These are phyloP conservation scores for Xenops minutus DNA, from an alignment of 2,797 vertebrate species.

Conservation along the genomic window DNA sequence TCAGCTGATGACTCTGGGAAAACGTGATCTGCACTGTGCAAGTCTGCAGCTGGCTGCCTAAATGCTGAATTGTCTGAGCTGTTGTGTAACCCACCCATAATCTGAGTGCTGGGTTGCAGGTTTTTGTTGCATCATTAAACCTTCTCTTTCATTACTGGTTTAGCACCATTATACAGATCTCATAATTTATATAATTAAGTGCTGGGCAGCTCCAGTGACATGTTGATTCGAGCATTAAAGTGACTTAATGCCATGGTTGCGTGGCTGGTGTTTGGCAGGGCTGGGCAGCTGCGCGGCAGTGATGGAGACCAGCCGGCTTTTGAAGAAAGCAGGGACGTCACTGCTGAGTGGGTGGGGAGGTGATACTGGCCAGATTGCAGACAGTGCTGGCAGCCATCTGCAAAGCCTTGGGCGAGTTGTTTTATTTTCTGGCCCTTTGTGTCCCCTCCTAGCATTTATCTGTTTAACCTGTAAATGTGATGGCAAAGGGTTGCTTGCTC, in stretches of 20 bases:
- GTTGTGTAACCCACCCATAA: constrained; percentile 8
- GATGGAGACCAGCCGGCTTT: not conserved
- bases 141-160: constrained; percentile 59
- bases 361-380: not conserved
- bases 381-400: not conserved
- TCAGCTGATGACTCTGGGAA: not conserved
- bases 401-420: not conserved
- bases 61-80: not conserved
- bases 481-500: not conserved
- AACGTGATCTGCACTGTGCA: not conserved
- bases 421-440: not conserved
- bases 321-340: rapidly evolving
- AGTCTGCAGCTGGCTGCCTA: not conserved
- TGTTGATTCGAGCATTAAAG: not conserved
- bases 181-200: constrained; percentile 43
- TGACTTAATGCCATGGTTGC: not conserved
- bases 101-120: not conserved
- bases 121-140: constrained; percentile 56
- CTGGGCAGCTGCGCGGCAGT: rapidly evolving
- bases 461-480: not conserved
- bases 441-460: not conserved
- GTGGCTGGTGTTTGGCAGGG: not conserved
- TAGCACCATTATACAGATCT: constrained; percentile 17
- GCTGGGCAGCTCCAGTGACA: not conserved
- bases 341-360: not conserved